phyloP scores from a whole-genome alignment of 2,888 invertebrate genomes.

The Ichneumoninae sp. region DNA sequence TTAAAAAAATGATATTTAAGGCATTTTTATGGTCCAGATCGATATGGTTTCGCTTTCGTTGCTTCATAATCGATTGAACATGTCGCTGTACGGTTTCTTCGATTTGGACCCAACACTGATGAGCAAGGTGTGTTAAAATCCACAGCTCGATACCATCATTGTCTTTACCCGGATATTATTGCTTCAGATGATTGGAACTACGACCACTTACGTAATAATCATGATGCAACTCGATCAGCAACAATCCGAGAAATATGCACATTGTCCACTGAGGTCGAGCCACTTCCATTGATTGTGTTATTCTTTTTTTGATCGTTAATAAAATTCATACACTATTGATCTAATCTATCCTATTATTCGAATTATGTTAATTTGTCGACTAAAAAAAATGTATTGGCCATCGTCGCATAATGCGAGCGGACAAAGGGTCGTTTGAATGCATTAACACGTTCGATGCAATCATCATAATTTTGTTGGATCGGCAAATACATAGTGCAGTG shows the following conservation, averaged over 20 bases:
- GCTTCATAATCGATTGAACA: conserved; percentile 29
- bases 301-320: not conserved
- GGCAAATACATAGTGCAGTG: not conserved
- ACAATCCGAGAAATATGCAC: conserved; percentile 2
- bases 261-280: conserved; percentile 4
- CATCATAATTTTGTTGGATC: conserved; percentile 9
- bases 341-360: conserved; percentile 2
- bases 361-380: not conserved
- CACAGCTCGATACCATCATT: not conserved
- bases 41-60: conserved; percentile 43
- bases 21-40: conserved; percentile 12
- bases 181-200: conserved; percentile 31
- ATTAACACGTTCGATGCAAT: not conserved
- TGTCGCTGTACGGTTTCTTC: conserved; percentile 41
- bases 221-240: conserved; percentile 32
- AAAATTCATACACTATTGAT: not conserved
- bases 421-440: not conserved
- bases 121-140: conserved; percentile 35
- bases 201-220: conserved; percentile 33
- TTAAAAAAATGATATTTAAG: conserved; percentile 8
- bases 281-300: conserved; percentile 31
- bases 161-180: not conserved
- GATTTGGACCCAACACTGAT: conserved; percentile 34
- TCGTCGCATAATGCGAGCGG: not conserved
- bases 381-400: not conserved